Percentiles rank a stretch among this genome's conserved stretches.
Evolutionary conservation across 2,113 vertebrate species (phyloP).

Genomic region (Petrocephalus zakoni): DNA sequence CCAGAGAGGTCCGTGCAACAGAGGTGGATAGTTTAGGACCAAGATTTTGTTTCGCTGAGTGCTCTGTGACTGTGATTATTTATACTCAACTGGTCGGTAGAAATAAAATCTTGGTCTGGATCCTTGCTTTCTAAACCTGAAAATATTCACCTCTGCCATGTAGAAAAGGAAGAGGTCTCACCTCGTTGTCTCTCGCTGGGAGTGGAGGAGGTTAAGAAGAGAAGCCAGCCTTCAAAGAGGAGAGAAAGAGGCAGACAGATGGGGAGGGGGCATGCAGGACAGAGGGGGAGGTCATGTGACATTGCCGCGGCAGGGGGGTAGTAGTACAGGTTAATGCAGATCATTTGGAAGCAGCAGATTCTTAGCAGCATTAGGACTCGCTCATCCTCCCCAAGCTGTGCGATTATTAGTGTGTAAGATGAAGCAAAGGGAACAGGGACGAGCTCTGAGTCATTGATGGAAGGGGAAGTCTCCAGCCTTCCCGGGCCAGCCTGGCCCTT

Average conservation of each 20-base stretch:
- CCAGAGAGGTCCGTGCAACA: neutral
- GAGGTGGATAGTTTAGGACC: neutral
- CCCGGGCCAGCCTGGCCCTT: too few relatives aligned
- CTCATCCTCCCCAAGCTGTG: neutral
- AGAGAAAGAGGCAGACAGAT: conserved; percentile 37
- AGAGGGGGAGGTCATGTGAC: conserved; percentile 25
- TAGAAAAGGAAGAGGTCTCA: conserved; percentile 17
- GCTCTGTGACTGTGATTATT: neutral
- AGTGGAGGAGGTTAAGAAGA: conserved; percentile 60
- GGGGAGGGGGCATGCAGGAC: conserved; percentile 43
- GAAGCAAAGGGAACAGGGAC: neutral
- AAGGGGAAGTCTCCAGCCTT: too few relatives aligned
- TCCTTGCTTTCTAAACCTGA: neutral
- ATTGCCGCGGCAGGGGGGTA: conserved; percentile 25
- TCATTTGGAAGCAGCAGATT: neutral
- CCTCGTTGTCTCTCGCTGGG: conserved; percentile 55
- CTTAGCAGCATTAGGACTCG: neutral
- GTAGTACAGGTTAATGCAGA: conserved; percentile 14
- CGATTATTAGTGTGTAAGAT: neutral
- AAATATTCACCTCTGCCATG: neutral
- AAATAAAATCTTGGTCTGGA: neutral
- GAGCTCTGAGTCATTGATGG: neutral
- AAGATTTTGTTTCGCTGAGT: neutral
- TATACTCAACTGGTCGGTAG: neutral
- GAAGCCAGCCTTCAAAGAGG: conserved; percentile 62